phyloP scores from a whole-genome alignment of 2,797 vertebrate genomes.

The Enoplosus armatus region DNA sequence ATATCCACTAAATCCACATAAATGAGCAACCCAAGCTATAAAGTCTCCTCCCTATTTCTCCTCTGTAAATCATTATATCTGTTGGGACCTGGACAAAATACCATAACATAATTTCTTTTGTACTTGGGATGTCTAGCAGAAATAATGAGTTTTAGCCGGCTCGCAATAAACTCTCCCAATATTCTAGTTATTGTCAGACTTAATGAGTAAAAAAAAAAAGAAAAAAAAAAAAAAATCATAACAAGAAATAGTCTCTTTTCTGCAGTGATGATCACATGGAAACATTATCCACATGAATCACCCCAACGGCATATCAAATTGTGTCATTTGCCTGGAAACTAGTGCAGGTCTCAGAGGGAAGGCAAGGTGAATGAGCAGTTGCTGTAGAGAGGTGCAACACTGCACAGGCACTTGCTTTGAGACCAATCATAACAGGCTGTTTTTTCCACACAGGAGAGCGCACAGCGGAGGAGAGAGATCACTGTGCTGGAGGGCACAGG shows the following conservation, averaged over 20 bases:
- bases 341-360: conserved; percentile 87
- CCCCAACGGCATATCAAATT: conserved; percentile 86
- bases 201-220: conserved; percentile 77
- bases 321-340: conserved; percentile 90
- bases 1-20: conserved; percentile 81
- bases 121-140: conserved; percentile 82
- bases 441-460: conserved; percentile 66
- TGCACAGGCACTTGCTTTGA: conserved; percentile 80
- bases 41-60: conserved; percentile 75
- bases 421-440: conserved; percentile 82
- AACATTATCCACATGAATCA: conserved; percentile 88
- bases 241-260: conserved; percentile 80
- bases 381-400: conserved; percentile 81
- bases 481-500: conserved; percentile 77
- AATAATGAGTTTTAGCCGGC: conserved; percentile 87
- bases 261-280: conserved; percentile 83
- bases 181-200: conserved; percentile 84
- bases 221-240: conserved; percentile 67
- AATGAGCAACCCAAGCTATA: conserved; percentile 79
- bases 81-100: conserved; percentile 84
- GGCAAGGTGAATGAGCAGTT: conserved; percentile 83
- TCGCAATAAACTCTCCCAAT: conserved; percentile 86
- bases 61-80: conserved; percentile 83
- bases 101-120: conserved; percentile 85
- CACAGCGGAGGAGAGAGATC: conserved; percentile 69